phyloP scores from a whole-genome alignment of 2,888 invertebrate genomes.

The Pristionchus entomophagus region DNA sequence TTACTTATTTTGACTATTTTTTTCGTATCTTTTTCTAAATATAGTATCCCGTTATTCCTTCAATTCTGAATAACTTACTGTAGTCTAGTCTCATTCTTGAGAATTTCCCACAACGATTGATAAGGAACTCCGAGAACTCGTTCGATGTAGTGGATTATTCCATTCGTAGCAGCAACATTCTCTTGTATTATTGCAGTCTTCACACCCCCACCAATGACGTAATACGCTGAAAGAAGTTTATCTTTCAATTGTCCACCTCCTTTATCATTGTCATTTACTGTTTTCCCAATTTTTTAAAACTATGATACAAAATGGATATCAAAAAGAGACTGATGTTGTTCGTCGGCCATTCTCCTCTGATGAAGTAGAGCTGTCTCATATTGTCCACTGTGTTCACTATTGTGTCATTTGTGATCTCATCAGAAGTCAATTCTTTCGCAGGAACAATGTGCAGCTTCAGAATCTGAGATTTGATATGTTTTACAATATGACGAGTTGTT shows the following conservation, averaged over 20 bases:
- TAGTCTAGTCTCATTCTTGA: conserved; percentile 72
- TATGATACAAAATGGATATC: not conserved
- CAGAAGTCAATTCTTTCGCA: conserved; percentile 74
- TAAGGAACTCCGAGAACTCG: conserved; percentile 76
- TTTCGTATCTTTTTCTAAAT: not conserved
- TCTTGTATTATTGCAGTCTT: conserved; percentile 73
- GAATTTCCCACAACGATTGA: conserved; percentile 73
- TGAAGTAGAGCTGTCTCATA: conserved; percentile 74
- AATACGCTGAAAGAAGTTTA: conserved; percentile 73
- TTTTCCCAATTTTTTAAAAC: not conserved
- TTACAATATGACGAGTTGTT: too few relatives aligned
- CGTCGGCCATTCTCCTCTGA: conserved; percentile 75
- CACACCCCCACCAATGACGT: conserved; percentile 76
- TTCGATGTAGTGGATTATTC: conserved; percentile 76
- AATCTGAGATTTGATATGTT: conserved; percentile 66
- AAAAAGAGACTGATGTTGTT: conserved; percentile 76
- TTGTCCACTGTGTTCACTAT: conserved; percentile 75
- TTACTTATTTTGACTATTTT: not conserved
- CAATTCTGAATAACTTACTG: conserved; percentile 61
- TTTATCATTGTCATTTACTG: not conserved
- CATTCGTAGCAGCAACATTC: conserved; percentile 76
- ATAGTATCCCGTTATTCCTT: too few relatives aligned
- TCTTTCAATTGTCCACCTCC: not conserved
- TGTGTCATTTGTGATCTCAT: conserved; percentile 76
- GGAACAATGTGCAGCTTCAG: conserved; percentile 76